phyloP scores from a whole-genome alignment of 2,888 invertebrate species.

The Didymodactylos carnosus region DNA sequence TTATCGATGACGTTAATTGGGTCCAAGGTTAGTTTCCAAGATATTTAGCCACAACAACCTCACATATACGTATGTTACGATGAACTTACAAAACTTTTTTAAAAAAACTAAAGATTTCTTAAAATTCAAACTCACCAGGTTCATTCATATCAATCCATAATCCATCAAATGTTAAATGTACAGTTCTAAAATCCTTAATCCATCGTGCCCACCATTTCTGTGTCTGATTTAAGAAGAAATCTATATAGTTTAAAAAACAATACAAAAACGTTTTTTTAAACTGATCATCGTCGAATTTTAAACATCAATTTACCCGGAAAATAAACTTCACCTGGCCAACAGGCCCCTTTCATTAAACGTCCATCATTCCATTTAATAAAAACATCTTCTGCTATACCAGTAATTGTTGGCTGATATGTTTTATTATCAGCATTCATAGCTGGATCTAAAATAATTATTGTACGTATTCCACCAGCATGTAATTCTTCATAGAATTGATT shows the following conservation, averaged over 20 bases:
- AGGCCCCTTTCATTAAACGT: constrained; percentile 4
- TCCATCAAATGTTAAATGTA: constrained; percentile 17
- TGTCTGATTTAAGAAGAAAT: constrained; percentile 20
- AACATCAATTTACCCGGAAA: background rate
- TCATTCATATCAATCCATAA: constrained; percentile 35
- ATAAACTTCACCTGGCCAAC: background rate
- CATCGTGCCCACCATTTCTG: constrained; percentile 20
- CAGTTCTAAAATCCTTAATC: constrained; percentile 1
- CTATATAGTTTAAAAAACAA: constrained; percentile 17
- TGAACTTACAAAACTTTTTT: background rate
- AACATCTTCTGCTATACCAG: constrained; percentile 8
- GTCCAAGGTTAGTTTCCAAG: no score
- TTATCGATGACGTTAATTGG: no score
- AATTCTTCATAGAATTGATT: constrained; percentile 17
- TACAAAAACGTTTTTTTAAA: background rate
- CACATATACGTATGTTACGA: background rate
- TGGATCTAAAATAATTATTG: constrained; percentile 22
- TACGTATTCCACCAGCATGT: constrained; percentile 23
- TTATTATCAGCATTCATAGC: constrained; percentile 5
- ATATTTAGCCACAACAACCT: no score
- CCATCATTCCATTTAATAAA: constrained; percentile 13
- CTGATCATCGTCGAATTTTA: constrained; percentile 35
- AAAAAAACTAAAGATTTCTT: background rate
- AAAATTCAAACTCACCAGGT: constrained; percentile 28
- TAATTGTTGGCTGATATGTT: constrained; percentile 5